Percentiles rank a stretch among this genome's conserved stretches.
Conservation (phyloP, 1,140 invertebrate genomes). For the Sesamia nonagrioides region DNA sequence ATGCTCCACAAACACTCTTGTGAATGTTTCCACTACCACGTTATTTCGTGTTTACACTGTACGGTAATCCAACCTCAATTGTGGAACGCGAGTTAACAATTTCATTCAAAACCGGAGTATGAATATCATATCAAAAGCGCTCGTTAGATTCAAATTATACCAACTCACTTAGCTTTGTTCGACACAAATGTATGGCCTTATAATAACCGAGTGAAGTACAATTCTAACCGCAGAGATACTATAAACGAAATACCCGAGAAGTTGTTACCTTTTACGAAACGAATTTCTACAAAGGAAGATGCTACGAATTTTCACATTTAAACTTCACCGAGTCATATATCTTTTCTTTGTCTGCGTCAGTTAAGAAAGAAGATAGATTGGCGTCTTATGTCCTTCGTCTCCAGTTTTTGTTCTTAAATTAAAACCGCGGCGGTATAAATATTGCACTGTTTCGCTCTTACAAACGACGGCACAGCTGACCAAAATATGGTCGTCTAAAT, state of each 20-base stretch:
- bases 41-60: background rate
- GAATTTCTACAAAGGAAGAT: background rate
- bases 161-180: conserved; percentile 42
- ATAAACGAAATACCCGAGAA: conserved; percentile 5
- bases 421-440: conserved; percentile 14
- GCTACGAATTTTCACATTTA: conserved; percentile 33
- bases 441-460: conserved; percentile 6
- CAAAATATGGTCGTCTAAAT: background rate
- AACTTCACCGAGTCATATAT: conserved; percentile 44
- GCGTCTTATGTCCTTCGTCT: conserved; percentile 31
- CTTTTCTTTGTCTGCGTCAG: conserved; percentile 33
- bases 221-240: conserved; percentile 17
- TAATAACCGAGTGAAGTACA: conserved; percentile 33
- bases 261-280: background rate
- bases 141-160: conserved; percentile 48
- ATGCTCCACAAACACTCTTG: background rate
- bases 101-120: conserved; percentile 36
- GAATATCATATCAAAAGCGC: conserved; percentile 43
- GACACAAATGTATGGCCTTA: conserved; percentile 40
- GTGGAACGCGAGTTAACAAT: conserved; percentile 37
- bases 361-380: conserved; percentile 42
- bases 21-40: background rate
- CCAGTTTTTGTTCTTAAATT: conserved; percentile 43
- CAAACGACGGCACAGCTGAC: background rate
- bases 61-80: conserved; percentile 27